Base-by-base conservation (phyloP, 2,888 invertebrate species). In the Herminia tarsipennalis region DNA sequence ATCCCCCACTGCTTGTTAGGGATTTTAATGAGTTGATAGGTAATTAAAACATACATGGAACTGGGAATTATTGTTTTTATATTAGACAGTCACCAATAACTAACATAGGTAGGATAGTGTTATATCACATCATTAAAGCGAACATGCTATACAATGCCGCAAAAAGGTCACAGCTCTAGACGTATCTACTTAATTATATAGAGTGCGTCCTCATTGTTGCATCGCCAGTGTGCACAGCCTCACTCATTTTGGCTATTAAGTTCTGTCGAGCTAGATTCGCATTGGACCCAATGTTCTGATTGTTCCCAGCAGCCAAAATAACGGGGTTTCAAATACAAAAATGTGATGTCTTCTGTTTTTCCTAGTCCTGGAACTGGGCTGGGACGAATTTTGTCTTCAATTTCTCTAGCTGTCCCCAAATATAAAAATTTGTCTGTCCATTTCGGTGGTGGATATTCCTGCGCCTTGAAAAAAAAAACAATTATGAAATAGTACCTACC, bases 391-490 rank as follows among this genome's bases (percentile, higher is more conserved):
- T 58, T 56, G 45, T 85, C 83, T 62, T 80, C 79, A 8, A 59
- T 62, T 51, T 86, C 83, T 50, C 88, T 79, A 41, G 76, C 75
- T 29, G 81, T 72, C 8, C 94, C 94, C 30, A 94, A 76, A 67
- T 93, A 94, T 33, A 94, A 66, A 67, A 92, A 78, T 66, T 93
- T 93, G 37, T 93, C 89, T 0, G 81, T 81, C 94, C 94, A 94
- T 52, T 33, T 45, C 6, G 24, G 21, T 13, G 40, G 16, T n/a
- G 24, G 5, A 39, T 40, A 45, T 24, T 35, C 25, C 57, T 63
- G 27, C 2, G 16, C 5, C 5, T 21, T 24, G 17, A 20, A 34
- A 18, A 44, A n/a, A 14, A 21, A 10, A 17, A 6, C 1, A 3
- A 10, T 32, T 6, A 40, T 9, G 10, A 14, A 14, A 1, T 3